Percentiles rank a stretch among this genome's conserved stretches.
These are phyloP conservation scores for Dermolepida albohirtum DNA, from an alignment of 2,888 invertebrate genomes.

Conservation along the genomic window DNA sequence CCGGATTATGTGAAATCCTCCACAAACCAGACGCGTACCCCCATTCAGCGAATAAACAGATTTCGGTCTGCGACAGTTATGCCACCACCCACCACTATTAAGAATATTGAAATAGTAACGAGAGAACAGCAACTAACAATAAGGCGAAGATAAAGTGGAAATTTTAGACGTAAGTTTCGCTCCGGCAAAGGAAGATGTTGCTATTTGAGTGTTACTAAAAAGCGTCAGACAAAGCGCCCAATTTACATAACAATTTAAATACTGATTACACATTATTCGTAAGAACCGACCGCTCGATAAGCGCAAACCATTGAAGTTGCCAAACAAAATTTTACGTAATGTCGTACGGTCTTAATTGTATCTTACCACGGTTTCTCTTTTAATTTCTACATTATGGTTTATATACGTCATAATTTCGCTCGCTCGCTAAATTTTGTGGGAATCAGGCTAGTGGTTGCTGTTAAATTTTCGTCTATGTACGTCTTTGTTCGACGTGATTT, in stretches of 20 bases:
- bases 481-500: no score
- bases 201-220: neutral
- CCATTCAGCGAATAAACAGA: neutral
- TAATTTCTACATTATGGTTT: conserved; percentile 14
- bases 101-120: neutral
- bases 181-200: neutral
- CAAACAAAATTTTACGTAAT: conserved; percentile 17
- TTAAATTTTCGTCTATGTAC: no score
- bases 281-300: neutral
- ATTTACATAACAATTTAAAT: conserved; percentile 33
- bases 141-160: conserved; percentile 4
- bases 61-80: neutral
- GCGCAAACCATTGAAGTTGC: neutral
- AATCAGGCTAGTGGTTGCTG: conserved; percentile 8
- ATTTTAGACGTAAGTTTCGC: conserved; percentile 1
- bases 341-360: conserved; percentile 8
- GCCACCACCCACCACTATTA: neutral
- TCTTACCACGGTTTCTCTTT: conserved; percentile 10
- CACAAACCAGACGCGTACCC: conserved; percentile 16
- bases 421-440: conserved; percentile 3
- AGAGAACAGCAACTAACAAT: neutral
- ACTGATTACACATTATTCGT: conserved; percentile 14
- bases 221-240: neutral
- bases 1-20: conserved; percentile 18
- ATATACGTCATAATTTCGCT: conserved; percentile 13